Conservation (phyloP, 2,797 vertebrate genomes). For the Falco naumanni region DNA sequence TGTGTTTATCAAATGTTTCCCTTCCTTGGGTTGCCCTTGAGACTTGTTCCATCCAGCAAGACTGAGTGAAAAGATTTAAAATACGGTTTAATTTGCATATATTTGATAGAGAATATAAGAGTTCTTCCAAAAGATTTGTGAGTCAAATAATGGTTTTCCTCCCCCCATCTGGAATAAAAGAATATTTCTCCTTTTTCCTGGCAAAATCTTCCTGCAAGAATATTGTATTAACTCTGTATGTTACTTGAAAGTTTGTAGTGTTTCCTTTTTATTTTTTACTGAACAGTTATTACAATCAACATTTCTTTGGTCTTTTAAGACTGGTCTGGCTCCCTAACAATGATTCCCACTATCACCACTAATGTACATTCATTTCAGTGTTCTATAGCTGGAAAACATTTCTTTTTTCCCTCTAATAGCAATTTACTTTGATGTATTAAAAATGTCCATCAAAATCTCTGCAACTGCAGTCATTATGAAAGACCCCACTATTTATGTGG, state of each 20-base stretch:
- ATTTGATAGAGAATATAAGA: constrained; percentile 2
- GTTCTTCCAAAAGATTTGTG: neutral
- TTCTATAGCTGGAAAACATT: neutral
- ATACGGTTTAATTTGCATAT: neutral
- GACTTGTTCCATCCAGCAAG: neutral
- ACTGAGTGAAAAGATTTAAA: neutral
- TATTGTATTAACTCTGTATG: neutral
- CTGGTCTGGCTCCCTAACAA: neutral
- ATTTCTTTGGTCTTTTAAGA: neutral
- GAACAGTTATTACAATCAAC: neutral
- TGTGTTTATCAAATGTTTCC: constrained; percentile 16
- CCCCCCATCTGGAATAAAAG: neutral
- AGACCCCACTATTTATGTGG: neutral
- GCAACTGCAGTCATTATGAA: neutral
- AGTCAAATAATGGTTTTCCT: neutral
- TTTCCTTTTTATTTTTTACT: neutral
- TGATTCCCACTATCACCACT: neutral
- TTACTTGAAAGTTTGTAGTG: neutral
- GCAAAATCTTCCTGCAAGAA: neutral
- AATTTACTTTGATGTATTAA: neutral
- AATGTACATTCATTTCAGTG: neutral
- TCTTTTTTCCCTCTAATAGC: neutral
- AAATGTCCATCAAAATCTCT: neutral
- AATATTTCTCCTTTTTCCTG: neutral
- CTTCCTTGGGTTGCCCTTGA: neutral